Evolutionary conservation across 2,888 invertebrate species (phyloP).

Genomic region (Agrotis segetum): DNA sequence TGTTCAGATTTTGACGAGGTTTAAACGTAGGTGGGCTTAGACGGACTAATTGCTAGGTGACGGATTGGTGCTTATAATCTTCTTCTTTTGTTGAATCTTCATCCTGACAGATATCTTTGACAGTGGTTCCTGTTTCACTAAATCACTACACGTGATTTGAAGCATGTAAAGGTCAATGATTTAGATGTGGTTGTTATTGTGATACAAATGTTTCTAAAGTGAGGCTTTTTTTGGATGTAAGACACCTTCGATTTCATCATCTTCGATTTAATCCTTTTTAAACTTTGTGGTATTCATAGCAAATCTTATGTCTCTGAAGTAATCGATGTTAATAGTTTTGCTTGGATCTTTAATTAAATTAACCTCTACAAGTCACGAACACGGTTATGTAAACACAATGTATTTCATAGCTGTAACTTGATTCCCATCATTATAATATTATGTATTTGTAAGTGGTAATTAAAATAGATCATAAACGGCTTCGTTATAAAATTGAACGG

Average conservation of each 20-base stretch:
- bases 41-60: conserved; percentile 46
- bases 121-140: background rate
- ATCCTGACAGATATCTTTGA: background rate
- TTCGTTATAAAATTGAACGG: conserved; percentile 10
- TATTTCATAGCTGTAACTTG: background rate
- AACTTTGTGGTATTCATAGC: too few relatives aligned
- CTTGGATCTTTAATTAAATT: conserved; percentile 8
- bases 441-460: conserved; percentile 18
- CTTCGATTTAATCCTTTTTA: too few relatives aligned
- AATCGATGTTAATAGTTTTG: background rate
- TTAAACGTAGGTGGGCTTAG: conserved; percentile 45
- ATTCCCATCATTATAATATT: conserved; percentile 23
- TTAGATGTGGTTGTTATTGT: background rate
- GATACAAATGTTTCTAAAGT: background rate
- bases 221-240: too few relatives aligned
- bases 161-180: background rate
- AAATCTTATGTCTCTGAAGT: background rate
- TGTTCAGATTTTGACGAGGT: conserved; percentile 40
- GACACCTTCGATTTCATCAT: too few relatives aligned
- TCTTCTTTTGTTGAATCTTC: conserved; percentile 6
- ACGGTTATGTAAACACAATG: conserved; percentile 21
- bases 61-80: conserved; percentile 22
- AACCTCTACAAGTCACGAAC: background rate
- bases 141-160: background rate
- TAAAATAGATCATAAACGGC: conserved; percentile 24